Conservation (phyloP, 2,113 vertebrate genomes). For the Zapornia atra region DNA sequence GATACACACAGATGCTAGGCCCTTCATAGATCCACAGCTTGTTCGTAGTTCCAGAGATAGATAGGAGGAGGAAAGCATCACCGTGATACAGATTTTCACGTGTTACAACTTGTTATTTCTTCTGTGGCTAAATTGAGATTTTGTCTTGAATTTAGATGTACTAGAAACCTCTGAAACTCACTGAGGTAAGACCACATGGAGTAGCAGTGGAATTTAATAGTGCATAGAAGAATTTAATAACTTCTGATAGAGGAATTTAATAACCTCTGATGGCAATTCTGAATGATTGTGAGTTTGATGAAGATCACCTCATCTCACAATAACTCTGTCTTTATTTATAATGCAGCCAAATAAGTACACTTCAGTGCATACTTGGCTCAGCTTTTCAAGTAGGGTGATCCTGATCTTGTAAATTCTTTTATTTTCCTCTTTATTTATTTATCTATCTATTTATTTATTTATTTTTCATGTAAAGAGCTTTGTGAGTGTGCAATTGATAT, state of each 20-base stretch:
- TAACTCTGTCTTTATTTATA: neutral
- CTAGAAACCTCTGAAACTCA: neutral
- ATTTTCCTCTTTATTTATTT: no score
- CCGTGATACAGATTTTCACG: neutral
- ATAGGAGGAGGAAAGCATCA: neutral
- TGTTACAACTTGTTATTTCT: neutral
- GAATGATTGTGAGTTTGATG: neutral
- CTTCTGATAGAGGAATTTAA: neutral
- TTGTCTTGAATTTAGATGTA: neutral
- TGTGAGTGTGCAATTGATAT: neutral
- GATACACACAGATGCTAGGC: accelerated
- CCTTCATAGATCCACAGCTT: neutral
- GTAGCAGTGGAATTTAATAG: neutral
- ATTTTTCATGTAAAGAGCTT: neutral
- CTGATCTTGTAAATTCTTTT: neutral
- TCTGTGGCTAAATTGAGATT: neutral
- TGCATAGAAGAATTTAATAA: neutral
- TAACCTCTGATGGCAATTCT: neutral
- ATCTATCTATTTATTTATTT: neutral
- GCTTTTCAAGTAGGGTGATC: neutral
- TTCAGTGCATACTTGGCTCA: neutral
- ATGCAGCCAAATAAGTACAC: neutral
- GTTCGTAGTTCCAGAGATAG: neutral
- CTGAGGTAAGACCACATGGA: neutral
- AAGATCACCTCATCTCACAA: neutral